Evolutionary conservation across 2,113 vertebrate genomes (phyloP), one percentile per base, ranked within the genome.

Genomic region (Prunella fulvescens): DNA sequence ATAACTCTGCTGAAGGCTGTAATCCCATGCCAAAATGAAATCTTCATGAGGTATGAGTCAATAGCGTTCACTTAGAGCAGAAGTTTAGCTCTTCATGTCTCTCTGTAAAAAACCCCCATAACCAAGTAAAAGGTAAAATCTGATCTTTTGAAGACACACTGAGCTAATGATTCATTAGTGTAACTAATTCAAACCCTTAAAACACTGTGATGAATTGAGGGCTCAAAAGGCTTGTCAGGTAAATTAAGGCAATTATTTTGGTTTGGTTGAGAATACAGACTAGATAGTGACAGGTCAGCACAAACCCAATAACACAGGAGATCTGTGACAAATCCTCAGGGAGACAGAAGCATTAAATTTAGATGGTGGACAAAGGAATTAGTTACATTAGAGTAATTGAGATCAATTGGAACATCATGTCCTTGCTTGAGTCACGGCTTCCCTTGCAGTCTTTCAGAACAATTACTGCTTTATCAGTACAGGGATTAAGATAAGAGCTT

Each of bases 331-430:
- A 94, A 83, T 84, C 93, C 93, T 95, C 73, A 16, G 94, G 81
- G 95, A 96, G 91, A 78, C 16, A 93, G 84, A 83, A 92, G 66
- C 92, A 96, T 96, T 98, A 95, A 85, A 97, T 97, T 94, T 92
- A 97, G 92, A 90, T 97, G 93, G 95, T 50, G 53, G 96, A 97
- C 95, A 95, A 96, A 97, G 93, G 93, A 97, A 93, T 97, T 97
- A 96, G 95, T 96, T 97, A 85, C 88, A 44, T 93, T 94, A 95
- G 92, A 97, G 92, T 97, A 98, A 98, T 88, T 96, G 96, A 97
- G 95, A 97, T 97, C 96, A 97, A 93, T 70, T 88, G 94, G 92
- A 97, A 90, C 84, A 66, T 39, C 50, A 37, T 85, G 93, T 96
- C 86, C 79, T 89, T 86, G 53, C 72, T 83, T 92, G 76, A 96